Evolutionary conservation across 2,888 invertebrate genomes (phyloP), one percentile per base, ranked within the genome.

Genomic region (Octodonta nipae): DNA sequence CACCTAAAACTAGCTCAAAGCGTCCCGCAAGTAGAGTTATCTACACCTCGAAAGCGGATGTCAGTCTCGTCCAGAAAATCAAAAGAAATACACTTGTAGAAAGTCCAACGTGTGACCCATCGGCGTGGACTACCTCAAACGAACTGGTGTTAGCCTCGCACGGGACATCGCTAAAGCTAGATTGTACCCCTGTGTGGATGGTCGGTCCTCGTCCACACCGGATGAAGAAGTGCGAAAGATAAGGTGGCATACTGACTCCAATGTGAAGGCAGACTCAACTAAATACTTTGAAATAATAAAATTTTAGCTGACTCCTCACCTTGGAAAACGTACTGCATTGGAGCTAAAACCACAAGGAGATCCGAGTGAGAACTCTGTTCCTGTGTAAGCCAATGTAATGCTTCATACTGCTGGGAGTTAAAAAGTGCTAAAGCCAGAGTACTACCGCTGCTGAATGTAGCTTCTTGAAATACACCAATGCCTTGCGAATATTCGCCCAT

Each of bases 341-440:
- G 78, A 13, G 86, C 85, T 72, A 89, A 77, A 1, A 87, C 87
- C 17, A 87, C 80, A 30, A 86, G 65, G 12, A 88, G 66, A 47
- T 82, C 75, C 1, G 85, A 78, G 55, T 79, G 83, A 7, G 44
- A 78, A 71, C 39, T 64, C 36, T 56, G 47, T 26, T 59, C 52
- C 8, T 58, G 54, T 1, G 59, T 52, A 22, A 61, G 40, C 56
- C 58, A 57, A 46, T 79, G 72, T 17, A 86, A 58, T 15, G 85
- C 79, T 57, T 83, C 75, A 57, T 76, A 78, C 26, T 70, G 56
- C 27, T 61, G 57, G 39, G 63, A 71, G 65, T 78, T 80, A 46
- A 72, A 86, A 37, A 81, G 69, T 0, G 85, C 75, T 31, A 87
- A 63, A 2, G 88, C 91, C 46, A 86, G 66, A 20, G 81, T 79